Percentiles rank a stretch among this genome's conserved stretches.
Evolutionary conservation across 2,888 invertebrate species (phyloP).

Genomic region (Amaurobius ferox): DNA sequence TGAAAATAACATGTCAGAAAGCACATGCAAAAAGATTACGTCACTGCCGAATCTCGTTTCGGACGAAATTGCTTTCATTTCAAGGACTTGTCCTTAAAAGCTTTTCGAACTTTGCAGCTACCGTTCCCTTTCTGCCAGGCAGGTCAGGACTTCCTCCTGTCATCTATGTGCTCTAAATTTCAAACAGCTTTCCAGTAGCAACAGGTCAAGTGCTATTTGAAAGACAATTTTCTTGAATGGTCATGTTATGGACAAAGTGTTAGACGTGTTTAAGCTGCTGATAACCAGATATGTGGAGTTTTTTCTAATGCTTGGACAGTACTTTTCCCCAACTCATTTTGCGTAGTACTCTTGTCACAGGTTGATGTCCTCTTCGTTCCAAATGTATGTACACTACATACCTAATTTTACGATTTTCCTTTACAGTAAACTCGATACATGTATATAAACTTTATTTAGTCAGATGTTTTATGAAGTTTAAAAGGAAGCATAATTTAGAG

Average conservation of each 20-base stretch:
- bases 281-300: no score
- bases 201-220: background rate
- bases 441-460: no score
- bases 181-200: background rate
- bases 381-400: no score
- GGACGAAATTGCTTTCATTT: background rate
- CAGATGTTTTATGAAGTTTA: no score
- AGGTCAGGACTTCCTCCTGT: background rate
- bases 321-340: background rate
- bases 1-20: background rate
- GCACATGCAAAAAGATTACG: background rate
- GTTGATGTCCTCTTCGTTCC: no score
- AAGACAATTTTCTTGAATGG: background rate
- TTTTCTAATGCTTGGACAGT: background rate
- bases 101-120: background rate
- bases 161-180: background rate
- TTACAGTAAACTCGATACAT: no score
- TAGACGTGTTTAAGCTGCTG: no score
- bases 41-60: background rate
- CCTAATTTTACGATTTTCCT: no score
- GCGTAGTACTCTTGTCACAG: no score
- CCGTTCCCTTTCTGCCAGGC: background rate
- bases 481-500: no score
- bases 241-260: background rate
- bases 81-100: background rate